Percentiles rank a stretch among this genome's conserved stretches.
phyloP scores from a whole-genome alignment of 2,797 vertebrate species.

The Premnoplex brunnescens region DNA sequence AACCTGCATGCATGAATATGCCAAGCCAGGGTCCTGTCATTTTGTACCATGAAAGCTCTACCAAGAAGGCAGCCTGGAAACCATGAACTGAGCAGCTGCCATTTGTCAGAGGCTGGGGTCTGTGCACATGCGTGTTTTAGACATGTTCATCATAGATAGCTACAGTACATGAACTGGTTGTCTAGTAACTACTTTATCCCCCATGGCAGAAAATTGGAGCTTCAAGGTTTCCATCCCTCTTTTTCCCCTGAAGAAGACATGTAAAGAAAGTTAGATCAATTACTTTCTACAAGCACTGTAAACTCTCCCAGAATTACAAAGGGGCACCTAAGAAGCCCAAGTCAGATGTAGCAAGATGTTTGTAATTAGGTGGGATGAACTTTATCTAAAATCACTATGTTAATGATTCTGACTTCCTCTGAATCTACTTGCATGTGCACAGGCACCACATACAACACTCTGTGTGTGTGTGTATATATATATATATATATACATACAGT shows the following conservation, averaged over 20 bases:
- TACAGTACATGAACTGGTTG: neutral
- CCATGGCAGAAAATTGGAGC: neutral
- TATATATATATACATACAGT: no score
- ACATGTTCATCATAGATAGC: neutral
- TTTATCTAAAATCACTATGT: neutral
- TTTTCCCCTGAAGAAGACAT: neutral
- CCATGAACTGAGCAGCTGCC: neutral
- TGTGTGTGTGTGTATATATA: neutral
- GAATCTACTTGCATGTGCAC: neutral
- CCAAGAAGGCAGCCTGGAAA: neutral
- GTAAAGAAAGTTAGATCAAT: neutral
- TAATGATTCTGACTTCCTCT: neutral
- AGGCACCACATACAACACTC: neutral
- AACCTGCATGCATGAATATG: neutral
- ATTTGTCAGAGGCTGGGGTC: neutral
- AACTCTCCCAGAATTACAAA: neutral
- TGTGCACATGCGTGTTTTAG: neutral
- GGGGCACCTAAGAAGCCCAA: neutral
- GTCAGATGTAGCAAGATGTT: neutral
- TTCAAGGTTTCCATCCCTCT: neutral
- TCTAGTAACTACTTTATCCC: neutral
- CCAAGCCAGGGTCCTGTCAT: fast-evolving
- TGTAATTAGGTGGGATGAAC: neutral
- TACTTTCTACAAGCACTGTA: neutral
- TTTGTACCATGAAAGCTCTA: neutral